Evolutionary conservation across 2,113 vertebrate species (phyloP).

Genomic region (Phalacrocorax carbo): DNA sequence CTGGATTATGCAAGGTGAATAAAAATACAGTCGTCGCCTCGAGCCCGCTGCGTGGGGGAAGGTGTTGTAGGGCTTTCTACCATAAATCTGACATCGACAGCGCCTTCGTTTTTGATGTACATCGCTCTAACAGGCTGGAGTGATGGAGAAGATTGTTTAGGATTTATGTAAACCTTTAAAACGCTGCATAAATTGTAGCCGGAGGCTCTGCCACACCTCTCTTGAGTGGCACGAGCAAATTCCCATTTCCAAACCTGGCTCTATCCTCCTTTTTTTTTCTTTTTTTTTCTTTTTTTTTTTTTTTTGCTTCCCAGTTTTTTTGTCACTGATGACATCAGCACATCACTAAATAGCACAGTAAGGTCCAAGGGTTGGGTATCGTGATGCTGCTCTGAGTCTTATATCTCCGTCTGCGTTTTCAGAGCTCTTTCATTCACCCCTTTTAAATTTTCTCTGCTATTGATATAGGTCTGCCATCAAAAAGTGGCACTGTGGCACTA

Average conservation of each 20-base stretch:
- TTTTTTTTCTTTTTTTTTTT: too few species aligned
- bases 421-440: background rate
- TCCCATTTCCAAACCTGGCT: background rate
- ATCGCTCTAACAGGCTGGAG: background rate
- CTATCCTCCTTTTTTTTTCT: background rate
- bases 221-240: background rate
- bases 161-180: background rate
- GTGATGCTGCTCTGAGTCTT: background rate
- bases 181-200: background rate
- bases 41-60: background rate
- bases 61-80: background rate
- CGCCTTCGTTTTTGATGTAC: background rate
- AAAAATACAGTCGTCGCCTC: background rate
- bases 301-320: background rate
- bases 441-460: background rate
- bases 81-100: fast-evolving
- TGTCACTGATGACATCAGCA: background rate
- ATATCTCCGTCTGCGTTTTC: background rate
- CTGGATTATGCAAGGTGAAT: background rate
- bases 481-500: background rate
- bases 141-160: background rate
- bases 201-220: background rate
- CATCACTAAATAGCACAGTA: background rate
- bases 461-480: background rate
- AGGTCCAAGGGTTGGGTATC: background rate